Evolutionary conservation across 2,888 invertebrate species (phyloP).

Genomic region (Steromphala cineraria): DNA sequence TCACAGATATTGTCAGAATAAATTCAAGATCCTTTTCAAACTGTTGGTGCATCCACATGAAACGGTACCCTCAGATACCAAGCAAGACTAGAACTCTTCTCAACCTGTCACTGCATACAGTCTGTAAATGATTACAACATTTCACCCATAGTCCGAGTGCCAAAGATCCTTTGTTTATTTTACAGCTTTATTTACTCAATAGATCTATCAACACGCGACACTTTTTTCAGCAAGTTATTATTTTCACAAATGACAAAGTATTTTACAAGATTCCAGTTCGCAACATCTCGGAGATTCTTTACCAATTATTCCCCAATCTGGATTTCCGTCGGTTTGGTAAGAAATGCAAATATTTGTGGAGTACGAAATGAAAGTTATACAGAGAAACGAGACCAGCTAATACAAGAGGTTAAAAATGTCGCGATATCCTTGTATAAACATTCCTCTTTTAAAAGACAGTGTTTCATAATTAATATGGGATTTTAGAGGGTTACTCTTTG

Average conservation of each 20-base stretch:
- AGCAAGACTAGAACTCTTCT: too few relatives aligned
- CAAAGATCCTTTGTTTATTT: background rate
- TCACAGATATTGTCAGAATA: too few relatives aligned
- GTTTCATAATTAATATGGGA: slow-evolving; percentile 7
- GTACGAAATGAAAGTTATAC: background rate
- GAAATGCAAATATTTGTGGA: slow-evolving; percentile 9
- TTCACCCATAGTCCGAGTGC: background rate
- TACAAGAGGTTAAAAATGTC: background rate
- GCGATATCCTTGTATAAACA: background rate
- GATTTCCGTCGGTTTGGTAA: background rate
- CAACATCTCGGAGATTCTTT: background rate
- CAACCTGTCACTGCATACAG: background rate
- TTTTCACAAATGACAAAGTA: slow-evolving; percentile 4
- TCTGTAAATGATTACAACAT: background rate
- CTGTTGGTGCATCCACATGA: too few relatives aligned
- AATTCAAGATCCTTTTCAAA: too few relatives aligned
- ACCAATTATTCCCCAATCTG: background rate
- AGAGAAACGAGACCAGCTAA: background rate
- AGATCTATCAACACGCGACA: slow-evolving; percentile 1
- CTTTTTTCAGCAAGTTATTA: background rate
- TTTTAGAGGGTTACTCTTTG: background rate
- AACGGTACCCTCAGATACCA: too few relatives aligned
- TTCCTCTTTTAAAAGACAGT: background rate
- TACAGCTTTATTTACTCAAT: slow-evolving; percentile 13
- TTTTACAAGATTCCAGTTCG: background rate